phyloP scores from a whole-genome alignment of 2,888 invertebrate species.

The Chymomyza amoena region DNA sequence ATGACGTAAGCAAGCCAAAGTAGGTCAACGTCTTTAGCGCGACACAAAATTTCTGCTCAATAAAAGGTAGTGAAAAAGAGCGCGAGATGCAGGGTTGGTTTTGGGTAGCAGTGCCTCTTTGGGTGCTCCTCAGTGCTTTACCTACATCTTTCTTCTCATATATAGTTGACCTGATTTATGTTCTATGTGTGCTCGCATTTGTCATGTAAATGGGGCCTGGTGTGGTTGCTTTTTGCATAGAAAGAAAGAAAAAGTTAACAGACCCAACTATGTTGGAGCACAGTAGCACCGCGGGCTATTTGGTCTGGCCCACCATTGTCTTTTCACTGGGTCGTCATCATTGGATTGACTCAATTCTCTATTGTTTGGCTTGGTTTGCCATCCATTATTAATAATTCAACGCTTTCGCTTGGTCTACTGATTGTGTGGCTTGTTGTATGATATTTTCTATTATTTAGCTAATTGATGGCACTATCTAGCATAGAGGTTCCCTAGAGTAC shows the following conservation, averaged over 20 bases:
- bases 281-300: not conserved
- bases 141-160: not conserved
- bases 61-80: not conserved
- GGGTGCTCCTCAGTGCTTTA: too few species aligned
- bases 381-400: not conserved
- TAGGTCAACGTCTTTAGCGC: not conserved
- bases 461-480: not conserved
- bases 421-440: not conserved
- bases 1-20: not conserved
- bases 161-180: not conserved
- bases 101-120: not conserved
- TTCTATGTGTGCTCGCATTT: not conserved
- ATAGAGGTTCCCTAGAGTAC: not conserved
- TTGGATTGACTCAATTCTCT: not conserved
- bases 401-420: not conserved
- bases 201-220: not conserved
- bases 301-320: not conserved
- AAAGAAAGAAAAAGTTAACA: not conserved
- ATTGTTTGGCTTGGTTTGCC: not conserved
- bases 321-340: not conserved
- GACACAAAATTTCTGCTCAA: conserved; percentile 13
- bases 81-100: not conserved
- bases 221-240: not conserved
- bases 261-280: not conserved
- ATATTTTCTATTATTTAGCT: not conserved